Evolutionary conservation across 2,113 vertebrate genomes (phyloP).

Genomic region (Equus quagga): DNA sequence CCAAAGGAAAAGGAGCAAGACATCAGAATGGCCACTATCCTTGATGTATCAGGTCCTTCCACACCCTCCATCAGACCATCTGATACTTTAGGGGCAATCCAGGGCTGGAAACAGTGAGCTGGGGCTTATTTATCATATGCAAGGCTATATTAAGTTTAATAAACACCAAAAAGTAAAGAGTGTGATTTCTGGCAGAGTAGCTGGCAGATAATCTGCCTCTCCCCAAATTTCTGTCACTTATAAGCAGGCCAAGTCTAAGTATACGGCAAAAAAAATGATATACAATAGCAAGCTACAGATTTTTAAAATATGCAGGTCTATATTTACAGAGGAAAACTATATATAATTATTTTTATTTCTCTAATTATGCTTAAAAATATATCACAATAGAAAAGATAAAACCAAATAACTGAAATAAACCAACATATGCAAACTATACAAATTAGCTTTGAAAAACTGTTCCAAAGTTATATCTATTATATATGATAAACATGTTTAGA

Average conservation of each 20-base stretch:
- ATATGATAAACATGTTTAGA: not conserved
- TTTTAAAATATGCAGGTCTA: not conserved
- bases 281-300: not conserved
- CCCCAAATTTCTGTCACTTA: not conserved
- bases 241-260: not conserved
- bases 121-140: constrained; percentile 34
- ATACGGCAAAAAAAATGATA: not conserved
- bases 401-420: constrained; percentile 18
- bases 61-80: not conserved
- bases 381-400: constrained; percentile 43
- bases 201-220: not conserved
- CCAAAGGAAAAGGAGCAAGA: not conserved
- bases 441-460: constrained; percentile 48
- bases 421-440: constrained; percentile 48
- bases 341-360: not conserved
- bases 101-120: constrained; percentile 7
- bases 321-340: not conserved
- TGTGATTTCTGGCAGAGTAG: constrained; percentile 1
- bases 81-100: not conserved
- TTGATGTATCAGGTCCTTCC: not conserved
- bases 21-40: not conserved
- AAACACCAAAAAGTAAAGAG: constrained; percentile 30
- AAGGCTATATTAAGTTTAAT: constrained; percentile 34
- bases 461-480: constrained; percentile 4
- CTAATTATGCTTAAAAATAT: constrained; percentile 44